A percentile compares a stretch with the other conserved stretches of the same genome.
phyloP scores from a whole-genome alignment of 2,888 invertebrate species.

The Cylindroiulus punctatus region DNA sequence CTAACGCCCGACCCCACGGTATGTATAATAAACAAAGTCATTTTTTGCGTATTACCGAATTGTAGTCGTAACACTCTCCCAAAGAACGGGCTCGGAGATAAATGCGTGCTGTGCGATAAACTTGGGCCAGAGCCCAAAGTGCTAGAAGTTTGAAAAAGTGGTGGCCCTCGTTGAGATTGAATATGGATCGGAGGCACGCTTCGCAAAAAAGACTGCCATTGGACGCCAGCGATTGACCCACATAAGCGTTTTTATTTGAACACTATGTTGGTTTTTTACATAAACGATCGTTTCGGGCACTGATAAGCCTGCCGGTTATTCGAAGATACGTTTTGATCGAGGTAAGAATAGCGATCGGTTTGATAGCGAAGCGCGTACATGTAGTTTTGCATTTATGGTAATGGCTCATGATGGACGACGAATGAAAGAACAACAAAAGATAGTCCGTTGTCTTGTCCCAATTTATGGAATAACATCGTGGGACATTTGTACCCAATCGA shows the following conservation, averaged over 20 bases:
- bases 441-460: neutral
- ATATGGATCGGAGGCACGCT: slow-evolving; percentile 31
- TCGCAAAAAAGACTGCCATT: slow-evolving; percentile 35
- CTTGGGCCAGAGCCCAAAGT: neutral
- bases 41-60: neutral
- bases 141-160: slow-evolving; percentile 47
- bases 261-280: slow-evolving; percentile 1
- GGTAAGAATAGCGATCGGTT: neutral
- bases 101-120: neutral
- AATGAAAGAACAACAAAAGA: slow-evolving; percentile 45
- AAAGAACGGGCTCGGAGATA: neutral
- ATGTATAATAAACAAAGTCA: slow-evolving; percentile 11
- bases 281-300: neutral
- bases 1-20: slow-evolving; percentile 9
- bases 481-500: neutral
- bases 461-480: neutral
- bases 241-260: slow-evolving; percentile 35
- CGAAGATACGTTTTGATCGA: neutral
- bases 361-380: neutral
- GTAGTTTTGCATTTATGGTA: neutral
- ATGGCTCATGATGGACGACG: neutral
- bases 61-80: neutral
- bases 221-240: slow-evolving; percentile 37
- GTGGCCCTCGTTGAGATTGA: neutral
- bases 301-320: neutral